Evolutionary conservation across 1,140 invertebrate species (phyloP), one percentile per base, ranked within the genome.

Genomic region (Drosophila equinoxialis): DNA sequence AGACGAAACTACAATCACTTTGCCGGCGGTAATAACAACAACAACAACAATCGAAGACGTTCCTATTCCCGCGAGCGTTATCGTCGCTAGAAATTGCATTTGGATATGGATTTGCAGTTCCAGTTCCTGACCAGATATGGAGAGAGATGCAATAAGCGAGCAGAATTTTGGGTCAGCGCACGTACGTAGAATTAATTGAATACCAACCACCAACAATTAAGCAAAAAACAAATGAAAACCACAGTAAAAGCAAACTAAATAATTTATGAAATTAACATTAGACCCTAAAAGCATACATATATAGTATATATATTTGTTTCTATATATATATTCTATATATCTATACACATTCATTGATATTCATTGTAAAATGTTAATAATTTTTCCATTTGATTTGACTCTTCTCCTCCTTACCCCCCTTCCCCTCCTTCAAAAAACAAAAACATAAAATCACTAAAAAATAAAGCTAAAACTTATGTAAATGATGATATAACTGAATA

Each of bases 1-100:
- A 64, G 78, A 10, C 72, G 79, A 13, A 80, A 77, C 60, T 86
- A 82, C 13, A 81, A 76, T 42, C 85, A 79, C 55, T 83, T 89
- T 42, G 57, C 76, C 11, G 79, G 51, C 17, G 60, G 57, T 8
- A 78, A 68, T 65, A 69, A 63, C 26, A 63, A 63, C 61, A 63
- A 61, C 71, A 70, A 55, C 41, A 67, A 42, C 2, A 26, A 26
- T 8, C 66, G 82, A 6, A 68, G 90, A 41, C 84, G 90, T 17
- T 91, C 90, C 45, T 74, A 82, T 59, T 91, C 90, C 8, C 83
- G 86, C 7, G 90, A 91, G 6, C 90, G 90, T 17, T 74, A 91
- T 68, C 90, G 90, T 65, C 90, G 90, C 65, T 91, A 91, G 62
- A 63, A 60, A 3, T 11, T 37, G 35, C 0, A 37, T 10, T 3